Base-by-base conservation (phyloP, 2,888 invertebrate genomes). In the Leucoma salicis region DNA sequence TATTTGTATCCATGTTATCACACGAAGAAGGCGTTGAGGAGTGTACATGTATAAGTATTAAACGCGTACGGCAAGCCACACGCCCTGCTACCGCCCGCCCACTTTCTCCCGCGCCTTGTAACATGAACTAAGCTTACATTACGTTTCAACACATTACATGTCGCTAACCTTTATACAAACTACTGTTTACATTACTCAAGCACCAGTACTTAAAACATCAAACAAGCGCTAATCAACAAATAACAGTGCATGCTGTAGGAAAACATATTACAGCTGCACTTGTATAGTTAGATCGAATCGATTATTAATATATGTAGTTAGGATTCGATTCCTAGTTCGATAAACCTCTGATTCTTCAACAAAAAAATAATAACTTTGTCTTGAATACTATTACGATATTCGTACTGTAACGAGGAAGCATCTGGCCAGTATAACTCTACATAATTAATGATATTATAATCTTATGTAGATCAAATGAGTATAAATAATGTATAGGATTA, bases 91-190 rank as follows among this genome's bases (percentile, higher is more conserved):
- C 42, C 45, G 16, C 50, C 51, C 57, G 57, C 57, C 61, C 60
- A 67, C 73, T 74, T 73, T 74, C 71, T 64, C 67, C 55, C 39
- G 45, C 39, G 46, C 27, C 53, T 56, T 52, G 55, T 53, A 58
- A 49, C 61, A 57, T 55, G 57, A 67, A 58, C 63, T 34, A 44
- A 59, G 57, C 63, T 64, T 66, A 58, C 44, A 49, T 38, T 60
- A 61, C 44, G 53, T 70, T 59, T 60, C 64, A 69, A 65, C 61
- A 62, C 62, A 51, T 57, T 53, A 55, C 60, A 58, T 61, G 70
- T 69, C 71, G 63, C 66, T 71, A 66, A 70, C 70, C 69, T 66
- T 57, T 64, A 63, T 60, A 70, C 65, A 69, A 68, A 67, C 63
- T 57, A 57, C 42, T 61, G 71, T 66, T 65, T 69, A 63, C 61